Evolutionary conservation across 2,888 invertebrate genomes (phyloP), one percentile per base, ranked within the genome.

Genomic region (Auanema sp.): DNA sequence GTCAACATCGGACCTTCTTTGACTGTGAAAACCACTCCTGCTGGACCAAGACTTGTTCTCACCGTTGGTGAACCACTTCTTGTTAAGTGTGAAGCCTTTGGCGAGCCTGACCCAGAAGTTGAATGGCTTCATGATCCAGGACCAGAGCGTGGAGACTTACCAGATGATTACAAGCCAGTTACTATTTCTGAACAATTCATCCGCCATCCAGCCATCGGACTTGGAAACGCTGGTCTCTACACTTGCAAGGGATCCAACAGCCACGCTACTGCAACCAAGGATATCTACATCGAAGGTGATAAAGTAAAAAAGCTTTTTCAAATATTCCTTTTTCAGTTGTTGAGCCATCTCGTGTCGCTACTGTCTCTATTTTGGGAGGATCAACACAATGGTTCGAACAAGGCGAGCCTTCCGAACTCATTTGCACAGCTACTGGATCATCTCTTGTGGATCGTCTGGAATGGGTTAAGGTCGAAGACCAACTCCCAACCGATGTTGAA

Each of bases 191-290:
- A 80, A 52, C 79, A 79, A 55, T 79, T 78, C 71, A 78, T 83
- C 66, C 68, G 75, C 50, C 83, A 83, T 60, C 80, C 81, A 16
- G 67, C 72, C 24, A 76, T 83, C 49, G 79, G 79, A 33, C 69
- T 82, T 18, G 72, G 76, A 58, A 82, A 58, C 86, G 77, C 79
- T 56, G 83, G 83, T 44, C 69, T 75, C 21, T 86, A 87, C 77
- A 80, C 83, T 10, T 87, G 86, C 76, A 83, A 84, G 23, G 85
- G 84, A 47, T 78, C 80, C 55, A 85, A 85, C 69, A 66, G 76
- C 8, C 76, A 77, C 58, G 79, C 79, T n/a, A 76, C 80, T n/a
- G 81, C 81, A 25, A 80, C 81, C 21, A 81, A 80, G 66, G 79
- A 80, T 65, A 81, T 81, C 60, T 79, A 79, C 66, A 77, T 81